A percentile compares a stretch with the other conserved stretches of the same genome.
Evolutionary conservation across 2,888 invertebrate genomes (phyloP).

Genomic region (Zaprionus lineosus): DNA sequence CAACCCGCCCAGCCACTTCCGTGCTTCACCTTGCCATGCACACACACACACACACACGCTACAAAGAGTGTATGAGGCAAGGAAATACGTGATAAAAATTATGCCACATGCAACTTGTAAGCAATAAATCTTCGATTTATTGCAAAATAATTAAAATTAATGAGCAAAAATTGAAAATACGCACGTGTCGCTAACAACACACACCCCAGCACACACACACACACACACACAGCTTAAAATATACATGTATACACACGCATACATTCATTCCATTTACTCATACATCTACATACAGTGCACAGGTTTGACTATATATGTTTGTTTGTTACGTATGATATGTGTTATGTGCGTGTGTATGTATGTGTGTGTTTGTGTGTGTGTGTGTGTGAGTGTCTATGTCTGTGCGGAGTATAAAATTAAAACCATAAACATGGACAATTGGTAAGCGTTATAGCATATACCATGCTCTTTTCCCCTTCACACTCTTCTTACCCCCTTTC

Average conservation of each 20-base stretch:
- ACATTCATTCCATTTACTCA: too few species aligned
- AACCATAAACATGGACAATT: constrained; percentile 68
- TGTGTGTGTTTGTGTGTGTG: constrained; percentile 12
- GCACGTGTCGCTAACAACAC: constrained; percentile 53
- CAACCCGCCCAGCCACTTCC: too few species aligned
- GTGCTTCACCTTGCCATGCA: too few species aligned
- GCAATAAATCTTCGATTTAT: constrained; percentile 78
- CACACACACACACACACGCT: background rate
- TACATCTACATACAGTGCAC: too few species aligned
- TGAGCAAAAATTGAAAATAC: constrained; percentile 75
- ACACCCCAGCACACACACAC: background rate
- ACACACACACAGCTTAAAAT: background rate
- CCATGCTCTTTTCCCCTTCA: too few species aligned
- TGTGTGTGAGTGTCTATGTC: constrained; percentile 7
- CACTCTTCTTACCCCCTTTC: too few species aligned
- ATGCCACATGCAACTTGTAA: constrained; percentile 66
- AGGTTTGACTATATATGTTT: too few species aligned
- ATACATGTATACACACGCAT: too few species aligned
- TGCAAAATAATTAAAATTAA: constrained; percentile 78
- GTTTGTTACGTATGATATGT: too few species aligned
- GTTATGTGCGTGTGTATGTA: too few species aligned
- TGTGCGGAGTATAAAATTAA: constrained; percentile 42
- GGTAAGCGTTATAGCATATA: constrained; percentile 46
- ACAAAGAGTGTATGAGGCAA: constrained; percentile 5
- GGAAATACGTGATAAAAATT: constrained; percentile 69